These are phyloP conservation scores for Mormyrops boulengeri DNA, from an alignment of 2,797 vertebrate species.

Conservation along the genomic window DNA sequence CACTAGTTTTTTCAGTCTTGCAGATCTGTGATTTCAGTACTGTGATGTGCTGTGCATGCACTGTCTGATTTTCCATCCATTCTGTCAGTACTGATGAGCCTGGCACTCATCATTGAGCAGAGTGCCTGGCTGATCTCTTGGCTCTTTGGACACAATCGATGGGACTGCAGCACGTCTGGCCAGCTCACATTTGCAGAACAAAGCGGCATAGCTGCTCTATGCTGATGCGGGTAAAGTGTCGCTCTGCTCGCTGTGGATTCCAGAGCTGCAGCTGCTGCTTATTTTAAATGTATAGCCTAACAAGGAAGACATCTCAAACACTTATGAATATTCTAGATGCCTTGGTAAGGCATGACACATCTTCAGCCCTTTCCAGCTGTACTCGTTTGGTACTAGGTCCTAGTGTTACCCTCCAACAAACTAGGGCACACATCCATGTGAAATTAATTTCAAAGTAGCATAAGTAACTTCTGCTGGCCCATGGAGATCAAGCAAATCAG, in stretches of 20 bases:
- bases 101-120: not conserved
- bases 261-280: not conserved
- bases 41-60: not conserved
- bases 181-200: not conserved
- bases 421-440: not conserved
- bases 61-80: not conserved
- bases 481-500: not conserved
- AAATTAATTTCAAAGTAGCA: not conserved
- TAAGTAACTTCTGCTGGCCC: not conserved
- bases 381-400: not conserved
- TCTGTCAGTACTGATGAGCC: not conserved
- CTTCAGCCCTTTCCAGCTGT: not conserved
- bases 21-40: not conserved
- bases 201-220: not conserved
- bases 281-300: not conserved
- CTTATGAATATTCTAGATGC: not conserved
- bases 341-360: conserved; percentile 1
- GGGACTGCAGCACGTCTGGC: not conserved
- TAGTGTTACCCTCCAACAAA: not conserved
- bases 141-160: conserved; percentile 5
- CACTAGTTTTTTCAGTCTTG: not conserved
- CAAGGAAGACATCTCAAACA: not conserved
- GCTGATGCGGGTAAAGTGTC: not conserved
- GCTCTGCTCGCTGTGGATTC: not conserved
- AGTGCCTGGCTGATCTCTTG: conserved; percentile 4